Conservation (phyloP, 2,888 invertebrate species). For the Zaprionus bogoriensis region DNA sequence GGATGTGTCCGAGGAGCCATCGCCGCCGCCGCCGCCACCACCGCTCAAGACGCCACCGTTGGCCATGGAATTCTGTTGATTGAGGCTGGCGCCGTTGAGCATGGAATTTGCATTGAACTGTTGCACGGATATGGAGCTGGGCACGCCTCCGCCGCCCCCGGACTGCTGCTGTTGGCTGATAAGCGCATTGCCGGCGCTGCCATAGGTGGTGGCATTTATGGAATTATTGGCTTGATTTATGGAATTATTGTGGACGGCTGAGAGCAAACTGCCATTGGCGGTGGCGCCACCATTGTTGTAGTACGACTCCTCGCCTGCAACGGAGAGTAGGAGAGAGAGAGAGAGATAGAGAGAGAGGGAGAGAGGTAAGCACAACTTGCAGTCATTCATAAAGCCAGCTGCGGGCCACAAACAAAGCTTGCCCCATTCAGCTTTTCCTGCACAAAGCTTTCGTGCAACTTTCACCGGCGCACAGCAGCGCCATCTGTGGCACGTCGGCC, state of each 20-base stretch:
- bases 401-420: slow-evolving; percentile 15
- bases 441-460: slow-evolving; percentile 36
- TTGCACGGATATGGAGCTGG: slow-evolving; percentile 82
- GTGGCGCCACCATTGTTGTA: slow-evolving; percentile 78
- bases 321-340: background rate
- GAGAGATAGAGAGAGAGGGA: background rate
- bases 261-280: slow-evolving; percentile 80
- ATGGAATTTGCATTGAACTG: slow-evolving; percentile 80
- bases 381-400: slow-evolving; percentile 57
- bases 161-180: slow-evolving; percentile 66
- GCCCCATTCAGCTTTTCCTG: slow-evolving; percentile 38
- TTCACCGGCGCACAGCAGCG: slow-evolving; percentile 44
- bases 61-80: slow-evolving; percentile 71
- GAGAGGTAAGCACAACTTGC: background rate
- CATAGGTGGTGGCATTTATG: slow-evolving; percentile 78
- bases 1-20: slow-evolving; percentile 75
- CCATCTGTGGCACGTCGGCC: slow-evolving; percentile 39
- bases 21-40: slow-evolving; percentile 50
- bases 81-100: slow-evolving; percentile 64
- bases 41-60: slow-evolving; percentile 45
- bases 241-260: slow-evolving; percentile 82
- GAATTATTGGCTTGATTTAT: slow-evolving; percentile 78
- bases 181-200: slow-evolving; percentile 71
- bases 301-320: slow-evolving; percentile 81
- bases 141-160: slow-evolving; percentile 59